phyloP scores from a whole-genome alignment of 2,888 invertebrate species.

The Agriopis marginaria region DNA sequence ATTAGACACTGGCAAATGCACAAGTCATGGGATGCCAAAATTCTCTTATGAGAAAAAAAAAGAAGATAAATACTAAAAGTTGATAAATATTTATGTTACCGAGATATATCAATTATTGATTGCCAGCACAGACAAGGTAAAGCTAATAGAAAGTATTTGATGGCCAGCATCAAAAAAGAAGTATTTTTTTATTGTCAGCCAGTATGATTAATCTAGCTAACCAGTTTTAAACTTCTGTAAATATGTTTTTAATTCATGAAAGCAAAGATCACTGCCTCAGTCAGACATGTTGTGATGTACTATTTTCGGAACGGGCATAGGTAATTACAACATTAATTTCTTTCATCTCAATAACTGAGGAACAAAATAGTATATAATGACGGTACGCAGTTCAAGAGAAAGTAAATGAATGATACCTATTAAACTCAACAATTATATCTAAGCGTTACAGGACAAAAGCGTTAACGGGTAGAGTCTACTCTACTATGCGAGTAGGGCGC shows the following conservation, averaged over 20 bases:
- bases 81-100: background rate
- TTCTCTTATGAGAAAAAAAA: too few species aligned
- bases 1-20: too few species aligned
- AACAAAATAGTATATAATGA: slow-evolving; percentile 45
- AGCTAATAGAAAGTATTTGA: too few species aligned
- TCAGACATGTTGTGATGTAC: slow-evolving; percentile 4
- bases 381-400: slow-evolving; percentile 51
- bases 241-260: slow-evolving; percentile 18
- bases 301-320: slow-evolving; percentile 19
- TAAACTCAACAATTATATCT: slow-evolving; percentile 68
- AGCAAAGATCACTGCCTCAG: slow-evolving; percentile 9
- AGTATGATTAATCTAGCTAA: slow-evolving; percentile 2
- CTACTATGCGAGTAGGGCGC: slow-evolving; percentile 47
- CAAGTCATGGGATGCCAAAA: too few species aligned
- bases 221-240: slow-evolving; percentile 7
- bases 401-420: slow-evolving; percentile 68
- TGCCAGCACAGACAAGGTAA: too few species aligned
- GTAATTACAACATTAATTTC: slow-evolving; percentile 30
- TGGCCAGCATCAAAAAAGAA: background rate
- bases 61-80: background rate
- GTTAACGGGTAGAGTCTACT: slow-evolving; percentile 53
- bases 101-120: background rate
- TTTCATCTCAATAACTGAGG: slow-evolving; percentile 35
- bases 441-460: slow-evolving; percentile 63
- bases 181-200: background rate